Conservation (phyloP, 2,113 vertebrate genomes). For the Dipodomys ordii region DNA sequence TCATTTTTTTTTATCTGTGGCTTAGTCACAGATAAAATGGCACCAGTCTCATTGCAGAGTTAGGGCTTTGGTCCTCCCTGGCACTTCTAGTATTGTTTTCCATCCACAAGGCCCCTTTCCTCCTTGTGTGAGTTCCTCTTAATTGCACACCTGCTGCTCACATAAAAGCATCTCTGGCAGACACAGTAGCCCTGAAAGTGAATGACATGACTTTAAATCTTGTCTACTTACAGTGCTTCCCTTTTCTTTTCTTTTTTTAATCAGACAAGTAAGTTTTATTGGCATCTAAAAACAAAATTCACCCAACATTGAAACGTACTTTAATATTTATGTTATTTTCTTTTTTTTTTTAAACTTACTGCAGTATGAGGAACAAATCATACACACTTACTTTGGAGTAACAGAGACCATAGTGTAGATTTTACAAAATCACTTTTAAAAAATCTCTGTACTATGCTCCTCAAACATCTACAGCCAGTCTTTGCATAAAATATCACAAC, state of each 20-base stretch:
- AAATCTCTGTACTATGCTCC: conserved; percentile 91
- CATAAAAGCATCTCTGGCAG: background rate
- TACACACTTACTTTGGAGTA: conserved; percentile 97
- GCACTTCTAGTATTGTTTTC: background rate
- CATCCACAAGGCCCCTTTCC: background rate
- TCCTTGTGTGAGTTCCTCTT: background rate
- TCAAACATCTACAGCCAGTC: conserved; percentile 86
- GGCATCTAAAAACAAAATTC: conserved; percentile 99
- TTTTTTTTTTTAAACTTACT: conserved; percentile 82
- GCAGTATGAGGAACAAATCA: conserved; percentile 97
- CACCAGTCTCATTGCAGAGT: background rate
- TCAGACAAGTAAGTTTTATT: conserved; percentile 99
- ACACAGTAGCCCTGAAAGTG: background rate
- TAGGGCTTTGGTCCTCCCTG: background rate
- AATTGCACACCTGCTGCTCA: background rate
- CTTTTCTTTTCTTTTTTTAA: conserved; percentile 55
- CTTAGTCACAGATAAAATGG: background rate
- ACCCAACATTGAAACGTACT: conserved; percentile 96
- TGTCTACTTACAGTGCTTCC: background rate
- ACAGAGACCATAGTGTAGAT: conserved; percentile 94
- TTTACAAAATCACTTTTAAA: conserved; percentile 89
- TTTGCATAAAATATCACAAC: conserved; percentile 90
- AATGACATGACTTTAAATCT: background rate
- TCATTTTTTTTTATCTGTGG: background rate
- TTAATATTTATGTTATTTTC: conserved; percentile 83